Evolutionary conservation across 2,888 invertebrate genomes (phyloP), one percentile per base, ranked within the genome.

Genomic region (Flexamia atlantica): DNA sequence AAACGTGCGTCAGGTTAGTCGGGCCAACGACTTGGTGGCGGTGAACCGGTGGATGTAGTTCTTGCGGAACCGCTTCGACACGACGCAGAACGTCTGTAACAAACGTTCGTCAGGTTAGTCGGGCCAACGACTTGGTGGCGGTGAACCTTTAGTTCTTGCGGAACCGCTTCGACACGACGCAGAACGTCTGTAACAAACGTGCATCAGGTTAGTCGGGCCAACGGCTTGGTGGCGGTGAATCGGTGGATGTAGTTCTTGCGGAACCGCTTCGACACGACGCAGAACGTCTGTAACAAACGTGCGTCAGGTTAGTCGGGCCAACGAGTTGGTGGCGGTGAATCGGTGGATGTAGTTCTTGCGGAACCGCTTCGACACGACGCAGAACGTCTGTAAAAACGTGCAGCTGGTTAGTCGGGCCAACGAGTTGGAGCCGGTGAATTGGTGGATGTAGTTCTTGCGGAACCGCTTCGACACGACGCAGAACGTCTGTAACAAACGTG

Each of bases 1-100:
- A 82, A 76, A 50, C 14, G n/a, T 50, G 5, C 36, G 36, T 36
- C 9, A 9, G 9, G 36, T 36, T 36, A 36, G 36, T 7, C 9
- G 93, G 92, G 97, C 98, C 90, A 98, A 94, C 86, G 98, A 97
- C 88, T 94, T 94, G 85, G 97, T 97, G 85, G 98, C 97, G 84
- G 98, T 97, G 92, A 98, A 98, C 87, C 98, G 95, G 91, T 98
- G 97, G 90, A 98, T 97, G 93, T 97, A 97, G 92, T 97, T 97
- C 92, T 97, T 98, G 86, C 96, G 95, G 91, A 98, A 98, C 89
- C 98, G 93, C 90, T 97, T 97, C 85, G 98, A 97, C 87, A 98
- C 97, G 91, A 98, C 97, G 91, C 98, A 98, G 92, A 98, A 98
- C 85, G 98, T 98, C 98, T 98, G 96, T 14, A 93, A 93, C 87